Percentiles rank a stretch among this genome's conserved stretches.
phyloP scores from a whole-genome alignment of 1,140 invertebrate genomes.

The Drosophila ambigua region DNA sequence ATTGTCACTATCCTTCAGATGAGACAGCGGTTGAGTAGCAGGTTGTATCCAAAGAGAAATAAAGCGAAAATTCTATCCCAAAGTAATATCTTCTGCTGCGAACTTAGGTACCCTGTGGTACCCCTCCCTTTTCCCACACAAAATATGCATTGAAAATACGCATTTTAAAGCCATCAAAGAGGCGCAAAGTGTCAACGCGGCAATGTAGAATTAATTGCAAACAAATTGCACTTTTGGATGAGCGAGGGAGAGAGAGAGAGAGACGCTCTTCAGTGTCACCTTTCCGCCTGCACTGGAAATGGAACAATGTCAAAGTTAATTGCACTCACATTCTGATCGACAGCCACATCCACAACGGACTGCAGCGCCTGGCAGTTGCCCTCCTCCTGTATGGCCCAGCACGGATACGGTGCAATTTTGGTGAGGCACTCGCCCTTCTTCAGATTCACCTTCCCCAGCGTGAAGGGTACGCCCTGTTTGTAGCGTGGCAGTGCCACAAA shows the following conservation, averaged over 20 bases:
- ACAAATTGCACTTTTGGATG: constrained; percentile 15
- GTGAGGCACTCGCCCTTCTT: constrained; percentile 84
- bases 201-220: constrained; percentile 11
- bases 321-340: constrained; percentile 85
- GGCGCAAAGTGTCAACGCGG: background rate
- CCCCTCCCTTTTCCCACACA: too few species aligned
- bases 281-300: background rate
- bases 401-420: constrained; percentile 86
- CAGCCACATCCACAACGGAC: constrained; percentile 86
- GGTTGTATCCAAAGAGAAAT: too few species aligned
- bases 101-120: background rate
- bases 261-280: too few species aligned
- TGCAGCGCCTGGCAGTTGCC: constrained; percentile 87
- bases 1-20: too few species aligned
- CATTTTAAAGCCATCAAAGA: constrained; percentile 11
- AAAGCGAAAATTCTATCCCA: too few species aligned
- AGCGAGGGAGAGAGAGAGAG: background rate
- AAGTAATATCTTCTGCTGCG: background rate
- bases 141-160: background rate
- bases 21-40: too few species aligned
- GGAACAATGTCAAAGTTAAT: constrained; percentile 44
- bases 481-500: constrained; percentile 86
- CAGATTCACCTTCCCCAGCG: constrained; percentile 86
- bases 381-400: constrained; percentile 87
- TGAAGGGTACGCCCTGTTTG: constrained; percentile 86